Evolutionary conservation across 2,797 vertebrate genomes (phyloP).

Genomic region (Halcyon leucocephala): DNA sequence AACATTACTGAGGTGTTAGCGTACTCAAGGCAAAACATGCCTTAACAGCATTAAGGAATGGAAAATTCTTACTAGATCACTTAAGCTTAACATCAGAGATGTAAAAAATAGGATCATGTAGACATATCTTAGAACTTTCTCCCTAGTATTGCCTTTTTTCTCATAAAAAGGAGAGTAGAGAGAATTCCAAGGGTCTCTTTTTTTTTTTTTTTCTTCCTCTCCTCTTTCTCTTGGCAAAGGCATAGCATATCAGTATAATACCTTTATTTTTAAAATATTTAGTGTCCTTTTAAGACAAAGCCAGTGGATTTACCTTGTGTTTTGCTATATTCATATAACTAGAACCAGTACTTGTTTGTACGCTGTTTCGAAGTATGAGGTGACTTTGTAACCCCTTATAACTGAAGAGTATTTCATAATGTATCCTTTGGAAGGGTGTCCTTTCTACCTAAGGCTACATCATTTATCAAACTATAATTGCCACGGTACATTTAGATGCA

Average conservation of each 20-base stretch:
- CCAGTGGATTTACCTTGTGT: background rate
- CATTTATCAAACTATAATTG: constrained; percentile 21
- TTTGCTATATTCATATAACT: background rate
- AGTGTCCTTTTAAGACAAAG: background rate
- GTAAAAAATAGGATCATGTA: background rate
- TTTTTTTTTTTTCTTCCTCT: background rate
- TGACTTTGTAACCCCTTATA: background rate
- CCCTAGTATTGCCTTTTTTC: background rate
- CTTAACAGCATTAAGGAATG: background rate
- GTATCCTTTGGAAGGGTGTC: background rate
- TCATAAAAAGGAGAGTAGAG: background rate
- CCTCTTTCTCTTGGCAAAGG: background rate
- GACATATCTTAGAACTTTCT: background rate
- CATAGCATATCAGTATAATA: background rate
- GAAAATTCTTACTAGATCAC: background rate
- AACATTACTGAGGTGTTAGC: background rate
- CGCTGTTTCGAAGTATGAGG: background rate
- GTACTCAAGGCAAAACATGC: background rate
- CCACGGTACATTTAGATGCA: background rate
- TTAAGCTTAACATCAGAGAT: background rate
- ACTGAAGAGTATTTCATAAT: background rate
- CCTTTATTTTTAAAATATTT: background rate
- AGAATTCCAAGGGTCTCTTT: background rate
- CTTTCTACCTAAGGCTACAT: background rate
- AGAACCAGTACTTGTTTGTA: background rate